Base-by-base conservation (phyloP, 1,140 invertebrate species). In the Heliconius nattereri region DNA sequence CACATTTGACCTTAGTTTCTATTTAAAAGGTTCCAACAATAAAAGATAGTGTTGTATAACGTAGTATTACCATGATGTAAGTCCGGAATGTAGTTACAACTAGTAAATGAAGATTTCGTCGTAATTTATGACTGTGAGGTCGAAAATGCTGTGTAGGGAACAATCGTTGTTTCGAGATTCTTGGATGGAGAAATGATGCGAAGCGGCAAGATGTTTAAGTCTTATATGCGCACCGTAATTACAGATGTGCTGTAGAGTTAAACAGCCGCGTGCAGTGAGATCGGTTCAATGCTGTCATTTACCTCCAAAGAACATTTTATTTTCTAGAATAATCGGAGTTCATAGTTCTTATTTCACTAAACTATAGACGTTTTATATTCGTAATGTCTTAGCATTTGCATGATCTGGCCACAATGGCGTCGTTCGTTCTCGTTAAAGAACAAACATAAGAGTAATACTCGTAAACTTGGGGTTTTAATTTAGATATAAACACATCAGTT, bases 221-320 rank as follows among this genome's bases (percentile, higher is more conserved):
- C 85, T 87, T 84, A 83, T 86, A 85, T 87, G 86, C 80, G 82
- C 81, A 86, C 85, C 86, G 86, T 93, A 93, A 93, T 93, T 92
- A 93, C 88, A 86, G 88, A 88, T 87, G 88, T 87, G 85, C 84
- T 79, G 86, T 86, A 76, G 87, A 86, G 88, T 87, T 92, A 91
- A 93, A 91, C 91, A 90, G 85, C 89, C 89, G 81, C 78, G 79
- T 82, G 83, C 82, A 81, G 78, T 79, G 79, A 85, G 84, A 84
- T 86, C 84, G 79, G 76, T 80, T 86, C 84, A 85, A 86, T 85
- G 86, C 85, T 91, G 89, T 92, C 89, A 90, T 91, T 86, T 81
- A 82, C 82, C 83, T 86, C 86, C 80, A 83, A 85, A 84, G 84
- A 87, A 84, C 85, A 82, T 81, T 87, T 88, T 87, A 90, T 88